Percentiles rank a stretch among this genome's conserved stretches.
phyloP scores from a whole-genome alignment of 2,113 vertebrate species.

The Falco punctatus region DNA sequence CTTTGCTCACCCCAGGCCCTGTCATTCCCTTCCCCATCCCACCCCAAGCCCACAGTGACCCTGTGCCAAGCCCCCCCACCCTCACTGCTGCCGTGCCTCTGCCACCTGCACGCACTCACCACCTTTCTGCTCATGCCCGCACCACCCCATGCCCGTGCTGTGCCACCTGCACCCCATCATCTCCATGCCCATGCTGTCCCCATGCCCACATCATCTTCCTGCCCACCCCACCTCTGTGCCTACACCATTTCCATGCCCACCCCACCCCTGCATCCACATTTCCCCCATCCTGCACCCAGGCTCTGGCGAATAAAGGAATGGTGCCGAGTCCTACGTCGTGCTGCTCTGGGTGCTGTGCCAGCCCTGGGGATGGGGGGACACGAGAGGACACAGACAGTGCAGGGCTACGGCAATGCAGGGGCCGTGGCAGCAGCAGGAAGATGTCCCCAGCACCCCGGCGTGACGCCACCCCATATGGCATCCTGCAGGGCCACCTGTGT shows the following conservation, averaged over 20 bases:
- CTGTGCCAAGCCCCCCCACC: not conserved
- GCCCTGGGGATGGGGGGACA: not conserved
- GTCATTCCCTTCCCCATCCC: not conserved
- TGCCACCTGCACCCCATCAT: not conserved
- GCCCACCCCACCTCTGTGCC: not conserved
- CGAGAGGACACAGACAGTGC: not conserved
- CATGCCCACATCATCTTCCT: not conserved
- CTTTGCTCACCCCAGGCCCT: not conserved
- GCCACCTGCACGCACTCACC: not conserved
- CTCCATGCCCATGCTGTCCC: not conserved
- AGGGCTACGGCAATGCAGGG: not conserved
- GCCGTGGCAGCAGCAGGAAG: accelerated
- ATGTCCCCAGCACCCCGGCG: not conserved
- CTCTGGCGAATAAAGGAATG: not conserved
- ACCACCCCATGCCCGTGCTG: not conserved
- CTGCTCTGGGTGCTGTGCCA: not conserved
- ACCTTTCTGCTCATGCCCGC: not conserved
- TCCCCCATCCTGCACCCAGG: accelerated
- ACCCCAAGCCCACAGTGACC: not conserved
- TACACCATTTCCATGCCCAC: not conserved
- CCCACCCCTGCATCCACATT: accelerated
- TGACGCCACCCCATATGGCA: not conserved
- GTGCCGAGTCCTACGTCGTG: not conserved
- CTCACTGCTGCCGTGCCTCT: too few relatives aligned
- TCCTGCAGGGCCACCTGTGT: not conserved